Conservation (phyloP, 2,888 invertebrate genomes). For the Platerodrilus igneus region DNA sequence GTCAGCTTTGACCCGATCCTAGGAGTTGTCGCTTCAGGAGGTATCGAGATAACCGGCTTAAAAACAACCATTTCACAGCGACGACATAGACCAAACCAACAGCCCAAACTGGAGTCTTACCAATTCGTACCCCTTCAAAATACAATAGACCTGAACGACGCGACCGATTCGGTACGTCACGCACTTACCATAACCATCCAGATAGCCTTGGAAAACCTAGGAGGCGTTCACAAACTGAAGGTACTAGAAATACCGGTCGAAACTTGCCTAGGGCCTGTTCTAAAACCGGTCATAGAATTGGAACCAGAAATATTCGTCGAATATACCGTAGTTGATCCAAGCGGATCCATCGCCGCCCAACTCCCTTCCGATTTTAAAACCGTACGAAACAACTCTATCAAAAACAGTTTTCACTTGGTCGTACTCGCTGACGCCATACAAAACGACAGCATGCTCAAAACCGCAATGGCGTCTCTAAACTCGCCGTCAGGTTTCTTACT, state of each 20-base stretch:
- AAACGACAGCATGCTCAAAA: constrained; percentile 53
- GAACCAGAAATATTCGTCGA: constrained; percentile 72
- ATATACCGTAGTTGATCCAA: constrained; percentile 49
- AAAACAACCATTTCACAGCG: constrained; percentile 89
- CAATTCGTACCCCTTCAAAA: constrained; percentile 73
- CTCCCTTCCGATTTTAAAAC: constrained; percentile 61
- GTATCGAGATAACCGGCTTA: constrained; percentile 82
- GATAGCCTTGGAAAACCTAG: constrained; percentile 73
- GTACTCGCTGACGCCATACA: constrained; percentile 62
- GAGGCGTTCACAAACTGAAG: constrained; percentile 64
- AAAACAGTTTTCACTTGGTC: constrained; percentile 64
- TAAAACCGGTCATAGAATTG: constrained; percentile 64
- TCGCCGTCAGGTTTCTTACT: constrained; percentile 66
- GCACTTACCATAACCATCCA: constrained; percentile 68
- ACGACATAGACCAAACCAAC: constrained; percentile 67
- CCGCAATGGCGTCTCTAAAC: constrained; percentile 62
- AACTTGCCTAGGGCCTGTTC: constrained; percentile 57
- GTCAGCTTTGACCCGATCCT: constrained; percentile 67
- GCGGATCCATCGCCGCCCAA: constrained; percentile 52
- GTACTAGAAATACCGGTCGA: constrained; percentile 68
- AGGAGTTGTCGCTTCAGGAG: constrained; percentile 72
- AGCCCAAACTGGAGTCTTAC: constrained; percentile 81
- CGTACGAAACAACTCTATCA: constrained; percentile 62
- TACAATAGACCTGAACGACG: constrained; percentile 51
- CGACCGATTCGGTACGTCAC: constrained; percentile 58